Evolutionary conservation across 1,140 invertebrate genomes (phyloP), one percentile per base, ranked within the genome.

Genomic region (Chironomus striatipennis): DNA sequence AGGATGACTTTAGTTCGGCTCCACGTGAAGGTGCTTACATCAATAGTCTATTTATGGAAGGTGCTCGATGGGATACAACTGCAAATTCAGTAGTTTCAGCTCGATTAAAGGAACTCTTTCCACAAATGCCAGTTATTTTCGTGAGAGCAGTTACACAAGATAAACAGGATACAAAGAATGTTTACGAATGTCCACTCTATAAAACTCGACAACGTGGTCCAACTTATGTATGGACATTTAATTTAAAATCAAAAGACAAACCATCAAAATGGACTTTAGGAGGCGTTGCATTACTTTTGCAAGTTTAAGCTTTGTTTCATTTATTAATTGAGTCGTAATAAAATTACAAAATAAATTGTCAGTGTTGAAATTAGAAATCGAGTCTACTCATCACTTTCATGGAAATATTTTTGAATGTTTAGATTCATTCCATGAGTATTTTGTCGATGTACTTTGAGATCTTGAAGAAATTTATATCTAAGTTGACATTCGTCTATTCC

Each of bases 201-300:
- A 96, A 96, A 83, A 97, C 94, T 8, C 87, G 91, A 70, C 17
- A 18, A 78, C 86, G 96, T 76, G 96, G 96, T 2, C 91, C 92
- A 4, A 98, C 95, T 0, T 98, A 90, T 79, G 93, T 98, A 1
- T 98, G 96, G 95, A 98, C 95, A 0, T 98, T 98, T 80, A 97
- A 96, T 83, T 84, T 98, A 10, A 95, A 92, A 85, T 94, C 90
- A 0, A 93, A 91, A 80, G 94, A 96, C 78, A 94, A 93, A 77
- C 84, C 95, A 0, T 88, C 92, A 0, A 95, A 95, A 79, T 98
- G 96, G 96, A 91, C 93, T 3, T 83, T 98, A 24, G 96, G 92
- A 15, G 96, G 96, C 10, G 95, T 97, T 0, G 94, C 94, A 7
- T 87, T 98, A 42, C 82, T 98, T 20, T 85, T 98, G 20, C 89